phyloP scores from a whole-genome alignment of 23 tunicate genomes.

The Phallusia fumigata region DNA sequence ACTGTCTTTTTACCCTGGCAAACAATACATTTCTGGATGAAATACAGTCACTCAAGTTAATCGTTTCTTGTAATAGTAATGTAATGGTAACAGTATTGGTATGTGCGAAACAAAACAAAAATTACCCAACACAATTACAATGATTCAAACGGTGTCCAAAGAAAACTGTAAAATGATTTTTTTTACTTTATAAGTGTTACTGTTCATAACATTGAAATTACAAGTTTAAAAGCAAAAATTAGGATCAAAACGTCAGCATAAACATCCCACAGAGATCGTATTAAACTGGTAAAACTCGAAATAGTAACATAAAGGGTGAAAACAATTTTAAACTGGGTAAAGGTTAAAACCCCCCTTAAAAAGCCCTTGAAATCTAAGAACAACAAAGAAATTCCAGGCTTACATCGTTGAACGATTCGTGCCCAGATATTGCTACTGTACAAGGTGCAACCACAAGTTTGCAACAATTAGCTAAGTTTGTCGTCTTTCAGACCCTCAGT shows the following conservation, averaged over 20 bases:
- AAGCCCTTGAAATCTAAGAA: not conserved
- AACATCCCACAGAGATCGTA: not conserved
- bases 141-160: not conserved
- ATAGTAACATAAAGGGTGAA: not conserved
- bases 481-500: constrained; percentile 12
- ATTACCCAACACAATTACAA: constrained; percentile 3
- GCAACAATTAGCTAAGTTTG: constrained; percentile 10
- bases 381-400: not conserved
- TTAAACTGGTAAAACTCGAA: not conserved
- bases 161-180: too few relatives aligned
- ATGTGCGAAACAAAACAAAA: constrained; percentile 6
- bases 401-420: not conserved
- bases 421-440: constrained; percentile 8
- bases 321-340: not conserved
- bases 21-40: too few relatives aligned
- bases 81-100: constrained; percentile 12
- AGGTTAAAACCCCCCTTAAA: not conserved
- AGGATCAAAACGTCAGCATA: not conserved
- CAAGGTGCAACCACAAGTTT: constrained; percentile 7
- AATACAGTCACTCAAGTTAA: not conserved
- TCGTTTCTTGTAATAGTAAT: constrained; percentile 5
- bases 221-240: not conserved
- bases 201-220: not conserved
- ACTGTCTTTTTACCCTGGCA: too few relatives aligned
- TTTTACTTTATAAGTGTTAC: too few relatives aligned